phyloP scores from a whole-genome alignment of 23 tunicate species.

The Ciona savignyi region DNA sequence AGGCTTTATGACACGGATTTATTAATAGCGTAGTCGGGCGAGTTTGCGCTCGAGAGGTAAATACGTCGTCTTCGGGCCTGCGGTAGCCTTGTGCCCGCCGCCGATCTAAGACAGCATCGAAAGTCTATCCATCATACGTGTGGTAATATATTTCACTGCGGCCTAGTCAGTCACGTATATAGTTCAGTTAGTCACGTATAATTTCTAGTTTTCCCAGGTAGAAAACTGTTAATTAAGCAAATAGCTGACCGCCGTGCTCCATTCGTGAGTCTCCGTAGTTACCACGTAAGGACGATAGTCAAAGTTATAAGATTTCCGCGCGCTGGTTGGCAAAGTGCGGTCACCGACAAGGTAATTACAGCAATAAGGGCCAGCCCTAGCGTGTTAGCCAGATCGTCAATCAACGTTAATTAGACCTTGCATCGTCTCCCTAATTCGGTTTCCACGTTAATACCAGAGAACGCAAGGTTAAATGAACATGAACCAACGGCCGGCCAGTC shows the following conservation, averaged over 20 bases:
- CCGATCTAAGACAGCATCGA: no score
- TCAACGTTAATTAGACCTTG: not conserved
- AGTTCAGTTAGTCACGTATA: not conserved
- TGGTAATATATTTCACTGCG: not conserved
- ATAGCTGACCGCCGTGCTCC: not conserved
- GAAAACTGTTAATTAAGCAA: no score
- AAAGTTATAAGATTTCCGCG: not conserved
- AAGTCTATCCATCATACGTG: no score
- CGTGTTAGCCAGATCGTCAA: not conserved
- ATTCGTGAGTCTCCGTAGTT: no score
- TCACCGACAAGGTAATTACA: constrained; percentile 1
- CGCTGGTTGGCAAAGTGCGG: not conserved
- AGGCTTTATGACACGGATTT: no score
- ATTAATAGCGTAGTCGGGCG: no score
- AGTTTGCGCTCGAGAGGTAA: not conserved
- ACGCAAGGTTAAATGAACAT: not conserved
- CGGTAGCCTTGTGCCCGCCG: no score
- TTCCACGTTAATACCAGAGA: not conserved
- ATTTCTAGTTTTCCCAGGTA: no score
- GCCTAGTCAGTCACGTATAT: not conserved
- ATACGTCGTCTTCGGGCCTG: not conserved
- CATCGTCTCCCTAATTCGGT: not conserved
- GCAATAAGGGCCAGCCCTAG: not conserved
- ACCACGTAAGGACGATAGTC: not conserved
- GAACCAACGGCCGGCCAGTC: not conserved